Evolutionary conservation across 2,797 vertebrate species (phyloP).

Genomic region (Pristis pectinata): DNA sequence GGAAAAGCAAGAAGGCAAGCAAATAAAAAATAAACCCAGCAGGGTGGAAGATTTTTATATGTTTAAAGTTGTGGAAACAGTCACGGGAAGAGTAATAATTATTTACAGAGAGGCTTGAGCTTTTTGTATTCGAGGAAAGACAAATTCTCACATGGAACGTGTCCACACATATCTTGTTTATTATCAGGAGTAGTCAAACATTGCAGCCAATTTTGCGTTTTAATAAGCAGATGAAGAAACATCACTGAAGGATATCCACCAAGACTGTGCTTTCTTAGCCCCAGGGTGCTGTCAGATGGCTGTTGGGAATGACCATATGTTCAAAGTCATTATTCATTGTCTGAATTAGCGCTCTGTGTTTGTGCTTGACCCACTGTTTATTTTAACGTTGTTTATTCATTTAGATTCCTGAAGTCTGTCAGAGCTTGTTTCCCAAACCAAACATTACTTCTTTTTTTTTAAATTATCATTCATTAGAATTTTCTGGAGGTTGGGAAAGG

Average conservation of each 20-base stretch:
- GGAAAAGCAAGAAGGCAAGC: neutral
- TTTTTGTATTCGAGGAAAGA: neutral
- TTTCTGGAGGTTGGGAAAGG: neutral
- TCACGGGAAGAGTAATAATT: neutral
- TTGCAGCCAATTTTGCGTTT: neutral
- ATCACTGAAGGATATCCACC: neutral
- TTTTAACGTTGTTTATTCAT: conserved; percentile 29
- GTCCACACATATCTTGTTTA: conserved; percentile 18
- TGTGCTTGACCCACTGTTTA: conserved; percentile 22
- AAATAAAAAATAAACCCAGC: conserved; percentile 31
- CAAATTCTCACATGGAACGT: conserved; percentile 4
- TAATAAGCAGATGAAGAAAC: conserved; percentile 5
- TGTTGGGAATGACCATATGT: conserved; percentile 22
- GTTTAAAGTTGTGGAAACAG: neutral
- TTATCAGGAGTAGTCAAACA: neutral
- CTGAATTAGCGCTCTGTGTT: conserved; percentile 4
- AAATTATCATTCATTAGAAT: conserved; percentile 24
- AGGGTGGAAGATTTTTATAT: neutral
- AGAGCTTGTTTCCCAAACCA: conserved; percentile 7
- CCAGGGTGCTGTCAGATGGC: conserved; percentile 1
- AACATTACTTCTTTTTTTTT: conserved; percentile 3
- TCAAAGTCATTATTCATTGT: conserved; percentile 33
- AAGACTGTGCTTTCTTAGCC: conserved; percentile 5
- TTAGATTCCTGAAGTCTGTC: conserved; percentile 31
- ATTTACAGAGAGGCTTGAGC: neutral